Conservation (phyloP, 2,888 invertebrate genomes). For the Marasmarcha lunaedactyla region DNA sequence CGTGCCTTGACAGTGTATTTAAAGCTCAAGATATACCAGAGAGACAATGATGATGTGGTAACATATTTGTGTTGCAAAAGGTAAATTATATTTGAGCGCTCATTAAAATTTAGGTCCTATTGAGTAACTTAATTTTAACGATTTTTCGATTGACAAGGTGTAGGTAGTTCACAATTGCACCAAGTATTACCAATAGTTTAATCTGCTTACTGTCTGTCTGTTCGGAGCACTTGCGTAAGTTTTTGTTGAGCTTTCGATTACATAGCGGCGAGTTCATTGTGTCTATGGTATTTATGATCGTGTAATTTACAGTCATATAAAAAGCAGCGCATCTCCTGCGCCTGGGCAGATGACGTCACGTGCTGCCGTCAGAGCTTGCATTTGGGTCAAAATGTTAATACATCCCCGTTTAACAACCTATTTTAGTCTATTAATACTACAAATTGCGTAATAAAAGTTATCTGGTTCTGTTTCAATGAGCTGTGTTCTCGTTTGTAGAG, state of each 20-base stretch:
- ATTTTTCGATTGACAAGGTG: not conserved
- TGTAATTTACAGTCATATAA: constrained; percentile 12
- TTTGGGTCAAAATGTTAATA: constrained; percentile 57
- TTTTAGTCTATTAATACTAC: constrained; percentile 39
- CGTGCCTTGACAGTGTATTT: constrained; percentile 1
- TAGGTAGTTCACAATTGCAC: not conserved
- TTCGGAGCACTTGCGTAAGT: not conserved
- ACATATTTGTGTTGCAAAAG: constrained; percentile 28
- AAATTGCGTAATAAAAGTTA: constrained; percentile 13
- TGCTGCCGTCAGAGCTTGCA: constrained; percentile 42
- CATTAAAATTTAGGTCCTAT: not conserved
- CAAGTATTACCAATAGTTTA: not conserved
- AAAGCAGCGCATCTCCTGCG: not conserved
- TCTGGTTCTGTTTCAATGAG: constrained; percentile 1
- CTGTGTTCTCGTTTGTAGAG: not conserved
- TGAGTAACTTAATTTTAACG: not conserved
- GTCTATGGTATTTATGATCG: constrained; percentile 18
- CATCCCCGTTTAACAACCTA: constrained; percentile 44
- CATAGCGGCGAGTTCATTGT: not conserved
- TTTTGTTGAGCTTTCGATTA: not conserved
- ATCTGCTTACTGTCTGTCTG: not conserved
- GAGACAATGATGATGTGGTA: constrained; percentile 11
- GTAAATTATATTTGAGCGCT: constrained; percentile 8
- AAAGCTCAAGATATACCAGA: not conserved
- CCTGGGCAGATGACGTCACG: constrained; percentile 38